phyloP scores from a whole-genome alignment of 2,888 invertebrate genomes.

The Tetragonula carbonaria region DNA sequence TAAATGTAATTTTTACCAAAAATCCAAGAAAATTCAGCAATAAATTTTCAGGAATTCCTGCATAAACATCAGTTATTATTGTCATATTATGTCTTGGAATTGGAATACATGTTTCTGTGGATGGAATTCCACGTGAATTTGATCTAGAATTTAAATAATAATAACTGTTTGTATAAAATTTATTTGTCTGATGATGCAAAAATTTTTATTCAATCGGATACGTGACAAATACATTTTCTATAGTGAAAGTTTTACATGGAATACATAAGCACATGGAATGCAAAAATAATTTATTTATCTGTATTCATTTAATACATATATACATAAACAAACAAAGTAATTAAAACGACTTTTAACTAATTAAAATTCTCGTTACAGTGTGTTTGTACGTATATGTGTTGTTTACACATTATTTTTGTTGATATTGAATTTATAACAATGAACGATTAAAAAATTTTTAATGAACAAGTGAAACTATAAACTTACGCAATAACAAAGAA shows the following conservation, averaged over 20 bases:
- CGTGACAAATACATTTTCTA: background rate
- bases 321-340: background rate
- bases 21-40: constrained; percentile 93
- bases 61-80: constrained; percentile 89
- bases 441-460: background rate
- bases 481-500: background rate
- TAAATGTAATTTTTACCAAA: constrained; percentile 82
- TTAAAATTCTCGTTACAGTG: no score
- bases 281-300: background rate
- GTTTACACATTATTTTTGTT: background rate
- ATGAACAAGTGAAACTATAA: background rate
- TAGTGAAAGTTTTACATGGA: background rate
- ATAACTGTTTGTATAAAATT: background rate
- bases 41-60: constrained; percentile 96
- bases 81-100: constrained; percentile 77
- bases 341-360: background rate
- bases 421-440: background rate
- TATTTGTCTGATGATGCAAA: background rate
- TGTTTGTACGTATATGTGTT: background rate
- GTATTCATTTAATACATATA: background rate
- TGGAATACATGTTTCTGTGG: constrained; percentile 75
- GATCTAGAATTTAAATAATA: constrained; percentile 60
- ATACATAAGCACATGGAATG: background rate
- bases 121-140: constrained; percentile 66
- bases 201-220: background rate